phyloP scores from a whole-genome alignment of 2,888 invertebrate species.

The Leptinotarsa tumamoca region DNA sequence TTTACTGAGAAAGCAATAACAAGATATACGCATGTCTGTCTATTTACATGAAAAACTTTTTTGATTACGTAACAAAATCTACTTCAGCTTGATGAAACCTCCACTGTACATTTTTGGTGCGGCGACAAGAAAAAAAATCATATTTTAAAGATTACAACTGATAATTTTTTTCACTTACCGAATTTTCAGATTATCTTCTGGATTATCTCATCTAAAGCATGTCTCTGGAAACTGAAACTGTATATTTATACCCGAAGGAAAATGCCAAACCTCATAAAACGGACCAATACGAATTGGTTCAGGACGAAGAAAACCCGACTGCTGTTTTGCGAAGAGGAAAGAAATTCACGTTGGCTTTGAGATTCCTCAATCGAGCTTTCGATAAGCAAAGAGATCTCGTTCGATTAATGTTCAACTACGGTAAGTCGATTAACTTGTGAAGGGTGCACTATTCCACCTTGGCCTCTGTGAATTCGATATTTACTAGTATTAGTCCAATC shows the following conservation, averaged over 20 bases:
- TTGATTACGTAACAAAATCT: background rate
- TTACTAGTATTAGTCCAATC: no score
- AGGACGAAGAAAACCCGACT: slow-evolving; percentile 72
- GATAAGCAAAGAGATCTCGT: slow-evolving; percentile 74
- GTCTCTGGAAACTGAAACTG: slow-evolving; percentile 67
- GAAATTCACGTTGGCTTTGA: slow-evolving; percentile 76
- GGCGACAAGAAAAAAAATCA: no score
- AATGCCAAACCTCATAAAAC: slow-evolving; percentile 80
- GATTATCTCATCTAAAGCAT: slow-evolving; percentile 12
- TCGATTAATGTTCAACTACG: slow-evolving; percentile 76
- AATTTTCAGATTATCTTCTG: background rate
- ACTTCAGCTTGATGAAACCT: no score
- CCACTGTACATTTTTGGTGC: background rate
- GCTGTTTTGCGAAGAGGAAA: slow-evolving; percentile 80
- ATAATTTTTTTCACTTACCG: no score
- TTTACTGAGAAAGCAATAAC: no score
- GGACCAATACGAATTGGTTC: slow-evolving; percentile 76
- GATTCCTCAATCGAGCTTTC: slow-evolving; percentile 73
- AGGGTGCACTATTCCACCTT: no score
- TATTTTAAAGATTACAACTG: no score
- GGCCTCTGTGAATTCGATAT: no score
- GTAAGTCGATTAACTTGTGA: slow-evolving; percentile 62
- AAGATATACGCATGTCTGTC: no score
- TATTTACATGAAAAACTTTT: background rate
- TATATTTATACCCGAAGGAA: slow-evolving; percentile 76